phyloP scores from a whole-genome alignment of 2,797 vertebrate species.

The Erpetoichthys calabaricus region DNA sequence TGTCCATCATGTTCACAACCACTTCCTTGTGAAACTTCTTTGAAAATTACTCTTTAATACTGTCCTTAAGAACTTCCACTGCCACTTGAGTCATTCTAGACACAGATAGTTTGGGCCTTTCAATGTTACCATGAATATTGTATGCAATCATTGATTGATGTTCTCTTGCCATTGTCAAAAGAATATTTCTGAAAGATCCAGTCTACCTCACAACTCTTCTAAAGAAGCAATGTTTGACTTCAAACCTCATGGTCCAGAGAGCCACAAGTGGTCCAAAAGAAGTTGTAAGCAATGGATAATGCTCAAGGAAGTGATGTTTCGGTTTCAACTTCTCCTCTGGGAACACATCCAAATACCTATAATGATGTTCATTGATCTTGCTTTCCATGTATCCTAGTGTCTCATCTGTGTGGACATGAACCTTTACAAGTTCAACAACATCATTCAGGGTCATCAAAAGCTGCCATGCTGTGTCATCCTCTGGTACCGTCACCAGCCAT shows the following conservation, averaged over 20 bases:
- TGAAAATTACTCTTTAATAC: conserved; percentile 12
- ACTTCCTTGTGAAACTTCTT: conserved; percentile 7
- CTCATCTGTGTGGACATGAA: too few species aligned
- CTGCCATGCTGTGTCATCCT: too few species aligned
- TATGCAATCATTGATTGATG: conserved; percentile 14
- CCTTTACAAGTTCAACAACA: too few species aligned
- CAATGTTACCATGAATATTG: conserved; percentile 10
- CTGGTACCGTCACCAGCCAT: too few species aligned
- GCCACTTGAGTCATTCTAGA: conserved; percentile 8
- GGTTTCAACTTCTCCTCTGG: conserved; percentile 8
- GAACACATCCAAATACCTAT: conserved; percentile 12
- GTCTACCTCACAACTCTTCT: conserved; percentile 15
- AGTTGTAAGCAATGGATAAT: conserved; percentile 15
- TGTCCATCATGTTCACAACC: conserved; percentile 13
- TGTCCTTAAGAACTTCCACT: conserved; percentile 9
- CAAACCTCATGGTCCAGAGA: conserved; percentile 16
- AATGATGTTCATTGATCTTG: conserved; percentile 10
- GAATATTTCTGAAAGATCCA: conserved; percentile 15
- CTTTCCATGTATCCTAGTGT: too few species aligned
- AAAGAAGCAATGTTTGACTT: conserved; percentile 11
- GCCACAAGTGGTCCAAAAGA: conserved; percentile 14
- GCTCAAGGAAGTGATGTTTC: conserved; percentile 17
- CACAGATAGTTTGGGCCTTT: conserved; percentile 4
- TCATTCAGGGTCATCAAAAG: too few species aligned
- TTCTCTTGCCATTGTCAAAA: conserved; percentile 16